Base-by-base conservation (phyloP, 92 coral and sea anemone genomes). In the Bergia sp. region DNA sequence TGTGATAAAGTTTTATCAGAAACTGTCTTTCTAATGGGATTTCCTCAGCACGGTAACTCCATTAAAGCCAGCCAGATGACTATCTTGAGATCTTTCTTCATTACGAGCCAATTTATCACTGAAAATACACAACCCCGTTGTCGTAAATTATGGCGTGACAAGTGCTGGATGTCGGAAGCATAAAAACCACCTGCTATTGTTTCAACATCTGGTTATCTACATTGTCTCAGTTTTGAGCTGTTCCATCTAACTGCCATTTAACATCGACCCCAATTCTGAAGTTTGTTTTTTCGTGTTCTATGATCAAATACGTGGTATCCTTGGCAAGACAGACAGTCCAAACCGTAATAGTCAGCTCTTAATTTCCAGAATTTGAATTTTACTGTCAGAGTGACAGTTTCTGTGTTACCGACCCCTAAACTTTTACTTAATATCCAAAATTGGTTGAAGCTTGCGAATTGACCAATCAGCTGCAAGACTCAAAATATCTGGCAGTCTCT, bases 391-490 rank as follows among this genome's bases (percentile, higher is more conserved):
- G 57, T 69, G 74, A 79, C 65, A 37, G 64, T 79, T 40, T 45
- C 36, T 29, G 42, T 44, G 20, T 49, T 69, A 69, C 39, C 45
- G 58, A 44, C 87, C 80, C 50, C 37, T 44, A 15, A n/a, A 37
- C 44, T 23, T 41, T n/a, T 8, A 61, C 36, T 80, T 38, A 6
- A 7, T n/a, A 38, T 47, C 87, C 87, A 83, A 44, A 84, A 84
- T 71, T 23, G 87, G 87, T 49, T 37, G 36, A 69, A 73, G 53
- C 18, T 65, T 82, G 37, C 40, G 29, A 16, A 9, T n/a, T 69
- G 66, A 84, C 87, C 87, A 84, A 84, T 84, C 79, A 84, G 87
- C 65, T n/a, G 18, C 77, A 0, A 84, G 39, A 43, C 12, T 49
- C 78, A 15, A 45, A 74, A 44, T 23, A 37, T 44, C 61, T 84